Percentiles rank a stretch among this genome's conserved stretches.
Evolutionary conservation across 2,888 invertebrate species (phyloP).

Genomic region (Drosophila yooni): DNA sequence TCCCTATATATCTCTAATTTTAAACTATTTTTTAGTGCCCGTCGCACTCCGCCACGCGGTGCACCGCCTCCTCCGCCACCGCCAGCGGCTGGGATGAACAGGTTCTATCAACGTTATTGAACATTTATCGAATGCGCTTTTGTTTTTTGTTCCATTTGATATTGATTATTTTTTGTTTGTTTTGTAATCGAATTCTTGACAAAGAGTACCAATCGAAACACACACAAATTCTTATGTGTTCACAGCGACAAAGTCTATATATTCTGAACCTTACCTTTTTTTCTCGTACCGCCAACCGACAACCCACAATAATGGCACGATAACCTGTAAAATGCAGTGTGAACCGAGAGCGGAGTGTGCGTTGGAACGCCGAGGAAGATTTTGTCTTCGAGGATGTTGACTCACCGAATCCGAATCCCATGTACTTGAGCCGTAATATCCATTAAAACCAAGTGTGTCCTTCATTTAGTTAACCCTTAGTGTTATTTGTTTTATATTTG

Average conservation of each 20-base stretch:
- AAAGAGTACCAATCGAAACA: conserved; percentile 65
- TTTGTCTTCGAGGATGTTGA: conserved; percentile 84
- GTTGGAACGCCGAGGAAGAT: conserved; percentile 82
- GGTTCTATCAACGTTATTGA: conserved; percentile 84
- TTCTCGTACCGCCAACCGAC: conserved; percentile 56
- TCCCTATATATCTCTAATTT: neutral
- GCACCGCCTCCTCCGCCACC: conserved; percentile 84
- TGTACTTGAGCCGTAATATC: conserved; percentile 59
- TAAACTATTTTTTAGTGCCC: conserved; percentile 71
- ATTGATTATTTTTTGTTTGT: conserved; percentile 45
- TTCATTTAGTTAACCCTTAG: conserved; percentile 15
- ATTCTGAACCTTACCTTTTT: conserved; percentile 69
- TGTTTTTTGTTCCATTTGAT: conserved; percentile 57
- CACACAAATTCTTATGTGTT: conserved; percentile 75
- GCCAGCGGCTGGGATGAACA: conserved; percentile 81
- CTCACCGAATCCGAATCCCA: conserved; percentile 69
- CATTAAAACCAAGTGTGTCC: conserved; percentile 29
- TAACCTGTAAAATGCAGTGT: conserved; percentile 52
- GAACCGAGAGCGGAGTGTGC: conserved; percentile 81
- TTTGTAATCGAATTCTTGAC: conserved; percentile 55
- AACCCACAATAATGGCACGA: conserved; percentile 20
- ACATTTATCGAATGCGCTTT: conserved; percentile 53
- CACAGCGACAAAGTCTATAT: conserved; percentile 78
- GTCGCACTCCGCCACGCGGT: conserved; percentile 82
- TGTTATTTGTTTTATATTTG: conserved; percentile 52